Evolutionary conservation across 2,888 invertebrate species (phyloP).

Genomic region (Gortyna flavago): DNA sequence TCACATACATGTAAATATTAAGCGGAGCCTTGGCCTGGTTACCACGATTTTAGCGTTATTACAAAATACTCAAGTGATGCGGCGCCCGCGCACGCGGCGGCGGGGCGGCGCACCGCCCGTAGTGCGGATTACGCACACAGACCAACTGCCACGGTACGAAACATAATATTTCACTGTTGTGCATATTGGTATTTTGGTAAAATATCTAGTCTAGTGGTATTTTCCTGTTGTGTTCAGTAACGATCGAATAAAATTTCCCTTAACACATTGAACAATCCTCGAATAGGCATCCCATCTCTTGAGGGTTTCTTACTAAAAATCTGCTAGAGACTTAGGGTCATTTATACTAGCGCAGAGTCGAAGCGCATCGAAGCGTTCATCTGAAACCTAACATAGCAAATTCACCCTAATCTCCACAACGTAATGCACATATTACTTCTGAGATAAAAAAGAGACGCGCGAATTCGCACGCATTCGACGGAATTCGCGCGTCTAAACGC

Average conservation of each 20-base stretch:
- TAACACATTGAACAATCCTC: neutral
- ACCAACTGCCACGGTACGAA: constrained; percentile 33
- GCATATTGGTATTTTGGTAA: constrained; percentile 6
- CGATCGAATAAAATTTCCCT: neutral
- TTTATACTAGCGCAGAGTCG: too few species aligned
- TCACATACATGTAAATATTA: constrained; percentile 89
- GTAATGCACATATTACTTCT: too few species aligned
- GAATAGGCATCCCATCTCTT: neutral
- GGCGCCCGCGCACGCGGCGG: constrained; percentile 74
- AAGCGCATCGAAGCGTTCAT: too few species aligned
- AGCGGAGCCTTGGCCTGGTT: constrained; percentile 88
- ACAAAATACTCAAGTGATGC: constrained; percentile 86
- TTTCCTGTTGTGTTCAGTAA: constrained; percentile 5
- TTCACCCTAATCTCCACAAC: too few species aligned
- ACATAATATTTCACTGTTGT: constrained; percentile 28
- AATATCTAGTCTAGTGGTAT: constrained; percentile 2
- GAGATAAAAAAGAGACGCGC: too few species aligned
- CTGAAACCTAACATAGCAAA: too few species aligned
- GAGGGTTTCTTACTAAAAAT: neutral
- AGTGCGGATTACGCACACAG: constrained; percentile 54
- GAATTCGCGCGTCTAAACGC: too few species aligned
- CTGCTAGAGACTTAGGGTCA: neutral
- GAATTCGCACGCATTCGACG: too few species aligned
- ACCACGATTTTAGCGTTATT: constrained; percentile 89
- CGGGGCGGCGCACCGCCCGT: too few species aligned